Evolutionary conservation across 1,140 invertebrate genomes (phyloP).

Genomic region (Lepidurus apus): DNA sequence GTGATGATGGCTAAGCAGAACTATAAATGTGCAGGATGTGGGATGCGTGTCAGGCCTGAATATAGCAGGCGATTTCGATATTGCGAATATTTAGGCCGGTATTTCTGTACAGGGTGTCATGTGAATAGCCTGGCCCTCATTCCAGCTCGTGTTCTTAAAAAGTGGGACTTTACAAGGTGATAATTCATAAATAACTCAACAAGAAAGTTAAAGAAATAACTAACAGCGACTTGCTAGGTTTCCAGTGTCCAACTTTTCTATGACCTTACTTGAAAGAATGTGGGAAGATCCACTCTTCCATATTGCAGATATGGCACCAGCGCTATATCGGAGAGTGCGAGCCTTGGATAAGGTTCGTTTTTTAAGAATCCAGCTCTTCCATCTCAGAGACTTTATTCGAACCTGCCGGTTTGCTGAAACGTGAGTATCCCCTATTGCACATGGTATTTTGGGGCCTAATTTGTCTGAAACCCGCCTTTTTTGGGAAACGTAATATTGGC

Average conservation of each 20-base stretch:
- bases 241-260: constrained; percentile 75
- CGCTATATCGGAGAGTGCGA: constrained; percentile 58
- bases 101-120: constrained; percentile 85
- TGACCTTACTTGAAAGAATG: constrained; percentile 69
- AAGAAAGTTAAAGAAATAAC: constrained; percentile 10
- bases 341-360: constrained; percentile 56
- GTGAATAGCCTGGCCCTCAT: constrained; percentile 67
- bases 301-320: constrained; percentile 63
- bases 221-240: constrained; percentile 49
- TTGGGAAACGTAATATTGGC: neutral
- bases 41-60: constrained; percentile 65
- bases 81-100: constrained; percentile 79
- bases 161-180: constrained; percentile 66
- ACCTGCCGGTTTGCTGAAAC: constrained; percentile 57
- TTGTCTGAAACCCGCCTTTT: too few relatives aligned
- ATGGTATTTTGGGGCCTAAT: neutral
- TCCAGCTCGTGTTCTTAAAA: constrained; percentile 67
- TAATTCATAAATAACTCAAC: constrained; percentile 17
- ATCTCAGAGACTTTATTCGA: constrained; percentile 62
- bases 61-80: constrained; percentile 68
- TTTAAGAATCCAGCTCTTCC: constrained; percentile 59
- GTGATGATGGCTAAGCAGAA: constrained; percentile 67
- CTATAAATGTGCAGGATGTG: constrained; percentile 78
- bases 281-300: constrained; percentile 70
- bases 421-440: constrained; percentile 42